Base-by-base conservation (phyloP, 2,113 vertebrate species). In the zebrafish (Danio rerio) region DNA sequence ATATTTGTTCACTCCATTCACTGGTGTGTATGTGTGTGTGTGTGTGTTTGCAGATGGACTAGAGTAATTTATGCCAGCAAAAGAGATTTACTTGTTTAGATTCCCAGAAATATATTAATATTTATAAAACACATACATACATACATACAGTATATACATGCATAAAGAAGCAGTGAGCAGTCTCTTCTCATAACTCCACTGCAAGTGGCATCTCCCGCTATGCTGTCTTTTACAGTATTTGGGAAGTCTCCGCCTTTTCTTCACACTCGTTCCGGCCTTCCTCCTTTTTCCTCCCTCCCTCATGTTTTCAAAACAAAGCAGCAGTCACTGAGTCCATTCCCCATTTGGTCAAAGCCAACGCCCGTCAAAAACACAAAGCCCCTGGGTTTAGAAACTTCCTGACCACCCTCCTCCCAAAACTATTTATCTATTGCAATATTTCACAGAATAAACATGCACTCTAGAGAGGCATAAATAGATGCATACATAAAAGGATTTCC, bases 361-460 rank as follows among this genome's bases (percentile, higher is more conserved):
- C 85, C 82, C 80, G 40, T 71, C 74, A 82, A 74, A 74, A 84
- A 79, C 74, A 84, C 82, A 86, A 86, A 86, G 82, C 82, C 85
- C 82, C 74, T 18, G 47, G 82, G 79, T 69, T 66, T 68, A 42
- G 65, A 50, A 63, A 84, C 59, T 84, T 86, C 80, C 82, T 63
- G 82, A 69, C 61, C 72, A 76, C 53, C 59, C 53, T 70, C 69
- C 58, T 66, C 55, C 62, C 43, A 81, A 86, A 74, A 78, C 73
- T 56, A 65, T 50, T 68, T 78, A 65, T 50, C 18, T 81, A 50
- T 77, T 74, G 63, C 42, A 79, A 83, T 75, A 74, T 81, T 49
- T 84, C 0, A 50, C 20, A 31, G 31, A 31, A 31, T 31, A 31
- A 31, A 31, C 31, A 31, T 31, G 31, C 31, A 31, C 31, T 31